Evolutionary conservation across 2,888 invertebrate species (phyloP), one percentile per base, ranked within the genome.

Genomic region (Ectobius pallidus): DNA sequence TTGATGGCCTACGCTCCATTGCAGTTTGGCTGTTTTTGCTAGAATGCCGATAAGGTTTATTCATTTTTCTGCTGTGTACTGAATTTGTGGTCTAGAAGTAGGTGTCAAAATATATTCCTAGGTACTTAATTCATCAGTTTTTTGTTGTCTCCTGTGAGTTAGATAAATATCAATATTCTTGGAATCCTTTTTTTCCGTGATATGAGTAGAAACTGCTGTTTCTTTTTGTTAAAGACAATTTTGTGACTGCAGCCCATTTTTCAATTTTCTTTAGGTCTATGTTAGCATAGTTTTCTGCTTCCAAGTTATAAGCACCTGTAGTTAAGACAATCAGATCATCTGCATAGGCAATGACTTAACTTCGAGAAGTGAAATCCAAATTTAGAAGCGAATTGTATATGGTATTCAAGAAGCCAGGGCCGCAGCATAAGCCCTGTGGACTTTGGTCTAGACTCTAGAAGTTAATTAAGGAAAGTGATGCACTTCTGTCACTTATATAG

Each of bases 261-360:
- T 58, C 27, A 14, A 58, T 58, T 30, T 58, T 2, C 14, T 14
- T 25, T 4, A 58, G 2, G 27, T 58, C 30, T 27, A 27, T 1
- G 27, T 58, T 58, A 2, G 16, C 58, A 3, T n/a, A n/a, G 6
- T 27, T 30, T 30, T 61, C 61, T 4, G 61, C 61, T 61, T 61
- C 61, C 3, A 30, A 1, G 14, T n/a, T 61, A 7, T 1, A 30
- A 30, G 27, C 16, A 6, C 61, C 18, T 61, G 16, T 30, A 14
- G 61, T 61, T 61, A 61, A 61, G 4, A 61, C 32, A 3, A 61
- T 3, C 4, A 55, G 16, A 16, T 61, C 61, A n/a, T 61, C 61
- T n/a, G 32, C 32, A 25, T 32, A 61, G 3, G 61, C 61, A 4
- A 34, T 61, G 1, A 61, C 22, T 30, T 61, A 16, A 0, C 6